Percentiles rank a stretch among this genome's conserved stretches.
Evolutionary conservation across 2,797 vertebrate species (phyloP).

Genomic region (Centropyge bicolor): DNA sequence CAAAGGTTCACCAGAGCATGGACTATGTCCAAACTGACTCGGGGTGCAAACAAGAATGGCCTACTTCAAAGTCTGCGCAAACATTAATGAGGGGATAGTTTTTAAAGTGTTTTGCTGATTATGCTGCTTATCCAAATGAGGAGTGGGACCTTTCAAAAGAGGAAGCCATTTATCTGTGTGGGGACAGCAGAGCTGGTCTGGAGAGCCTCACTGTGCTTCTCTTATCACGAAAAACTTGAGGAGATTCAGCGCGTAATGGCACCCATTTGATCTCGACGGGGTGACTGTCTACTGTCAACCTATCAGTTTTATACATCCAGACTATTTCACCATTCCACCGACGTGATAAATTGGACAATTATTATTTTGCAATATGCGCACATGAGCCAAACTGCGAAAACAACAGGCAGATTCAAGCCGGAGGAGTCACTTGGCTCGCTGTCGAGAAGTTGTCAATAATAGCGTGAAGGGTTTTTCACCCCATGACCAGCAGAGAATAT

Average conservation of each 20-base stretch:
- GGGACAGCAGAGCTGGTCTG: slow-evolving; percentile 81
- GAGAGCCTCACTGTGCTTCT: slow-evolving; percentile 79
- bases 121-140: slow-evolving; percentile 78
- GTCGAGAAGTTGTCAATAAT: slow-evolving; percentile 74
- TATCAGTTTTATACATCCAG: slow-evolving; percentile 61
- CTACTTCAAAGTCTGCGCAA: slow-evolving; percentile 48
- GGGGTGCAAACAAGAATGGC: slow-evolving; percentile 61
- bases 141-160: slow-evolving; percentile 82
- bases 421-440: slow-evolving; percentile 64
- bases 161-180: slow-evolving; percentile 83
- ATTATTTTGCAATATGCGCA: slow-evolving; percentile 70
- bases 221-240: slow-evolving; percentile 79
- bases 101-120: slow-evolving; percentile 77
- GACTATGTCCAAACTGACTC: slow-evolving; percentile 56
- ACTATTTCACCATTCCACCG: slow-evolving; percentile 66
- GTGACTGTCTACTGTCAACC: slow-evolving; percentile 80
- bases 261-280: slow-evolving; percentile 80
- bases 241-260: slow-evolving; percentile 70
- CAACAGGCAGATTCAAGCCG: slow-evolving; percentile 40
- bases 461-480: slow-evolving; percentile 70
- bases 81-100: slow-evolving; percentile 75
- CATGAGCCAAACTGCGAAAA: slow-evolving; percentile 44
- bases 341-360: slow-evolving; percentile 63
- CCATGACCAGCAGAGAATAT: slow-evolving; percentile 64
- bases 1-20: slow-evolving; percentile 46